These are phyloP conservation scores for Mechanitis messenoides DNA, from an alignment of 2,888 invertebrate species.

Conservation along the genomic window DNA sequence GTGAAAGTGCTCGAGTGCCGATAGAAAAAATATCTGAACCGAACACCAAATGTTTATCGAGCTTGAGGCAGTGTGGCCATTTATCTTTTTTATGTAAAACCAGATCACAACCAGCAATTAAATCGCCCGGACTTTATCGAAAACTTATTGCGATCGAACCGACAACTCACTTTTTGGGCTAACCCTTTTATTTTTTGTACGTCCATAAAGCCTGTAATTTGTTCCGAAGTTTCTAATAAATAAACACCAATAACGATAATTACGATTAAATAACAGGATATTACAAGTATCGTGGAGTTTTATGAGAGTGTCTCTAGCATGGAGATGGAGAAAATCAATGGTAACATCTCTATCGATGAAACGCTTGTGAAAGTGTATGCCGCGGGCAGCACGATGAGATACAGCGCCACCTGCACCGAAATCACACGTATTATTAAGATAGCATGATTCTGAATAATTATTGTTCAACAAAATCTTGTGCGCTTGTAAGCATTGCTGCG, in stretches of 20 bases:
- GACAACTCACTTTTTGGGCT: constrained; percentile 75
- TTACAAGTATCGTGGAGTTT: constrained; percentile 61
- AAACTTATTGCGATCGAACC: constrained; percentile 75
- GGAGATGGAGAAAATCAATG: constrained; percentile 58
- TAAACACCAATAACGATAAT: constrained; percentile 77
- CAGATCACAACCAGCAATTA: constrained; percentile 76
- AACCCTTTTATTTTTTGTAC: constrained; percentile 72
- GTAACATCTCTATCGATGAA: constrained; percentile 72
- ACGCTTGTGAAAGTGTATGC: constrained; percentile 66
- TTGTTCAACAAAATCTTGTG: constrained; percentile 58
- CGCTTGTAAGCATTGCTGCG: constrained; percentile 48
- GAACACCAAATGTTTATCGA: constrained; percentile 63
- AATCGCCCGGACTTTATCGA: constrained; percentile 75
- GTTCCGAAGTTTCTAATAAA: constrained; percentile 72
- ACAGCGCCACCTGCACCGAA: constrained; percentile 63
- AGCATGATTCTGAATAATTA: constrained; percentile 67
- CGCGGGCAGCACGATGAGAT: constrained; percentile 64
- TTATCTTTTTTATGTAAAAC: constrained; percentile 76
- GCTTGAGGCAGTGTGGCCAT: constrained; percentile 68
- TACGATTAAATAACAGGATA: constrained; percentile 75
- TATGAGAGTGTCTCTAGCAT: constrained; percentile 60
- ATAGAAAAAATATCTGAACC: constrained; percentile 65
- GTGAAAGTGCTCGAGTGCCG: constrained; percentile 64
- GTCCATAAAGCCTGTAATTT: constrained; percentile 75
- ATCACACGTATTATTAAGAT: constrained; percentile 68